These are phyloP conservation scores for Bombus pascuorum DNA, from an alignment of 1,140 invertebrate genomes.

Conservation along the genomic window DNA sequence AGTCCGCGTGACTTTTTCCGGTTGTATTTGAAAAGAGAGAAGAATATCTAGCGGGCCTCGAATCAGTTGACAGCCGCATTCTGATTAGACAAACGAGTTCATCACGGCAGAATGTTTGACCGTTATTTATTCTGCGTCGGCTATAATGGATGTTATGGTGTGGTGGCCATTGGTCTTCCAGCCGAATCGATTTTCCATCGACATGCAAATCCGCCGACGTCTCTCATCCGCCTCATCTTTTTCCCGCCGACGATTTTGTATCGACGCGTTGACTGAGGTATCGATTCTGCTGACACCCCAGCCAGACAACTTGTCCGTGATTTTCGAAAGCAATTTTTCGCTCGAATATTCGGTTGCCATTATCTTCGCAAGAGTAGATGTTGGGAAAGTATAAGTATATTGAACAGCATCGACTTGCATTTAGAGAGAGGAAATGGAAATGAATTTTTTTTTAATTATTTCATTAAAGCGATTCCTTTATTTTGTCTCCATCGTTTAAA, in stretches of 20 bases:
- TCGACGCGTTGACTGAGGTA: constrained; percentile 13
- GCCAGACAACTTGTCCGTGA: constrained; percentile 10
- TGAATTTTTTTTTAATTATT: too few species aligned
- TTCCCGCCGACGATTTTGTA: constrained; percentile 20
- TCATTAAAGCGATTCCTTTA: too few species aligned
- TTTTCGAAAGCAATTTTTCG: constrained; percentile 5
- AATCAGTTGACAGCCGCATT: constrained; percentile 13
- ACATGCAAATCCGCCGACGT: constrained; percentile 46
- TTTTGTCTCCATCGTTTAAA: too few species aligned
- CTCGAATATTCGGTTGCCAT: background rate
- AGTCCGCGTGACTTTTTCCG: background rate
- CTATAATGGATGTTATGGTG: constrained; percentile 39
- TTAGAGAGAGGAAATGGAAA: too few species aligned
- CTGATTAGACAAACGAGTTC: constrained; percentile 36
- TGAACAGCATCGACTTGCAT: too few species aligned
- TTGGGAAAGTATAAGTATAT: too few species aligned
- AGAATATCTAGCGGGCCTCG: background rate
- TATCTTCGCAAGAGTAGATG: background rate
- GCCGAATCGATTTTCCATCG: constrained; percentile 51
- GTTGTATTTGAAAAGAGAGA: background rate
- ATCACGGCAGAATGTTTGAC: constrained; percentile 15
- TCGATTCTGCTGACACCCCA: constrained; percentile 6
- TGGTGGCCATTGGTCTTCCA: constrained; percentile 28
- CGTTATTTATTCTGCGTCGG: constrained; percentile 32
- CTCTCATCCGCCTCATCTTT: constrained; percentile 34